A percentile compares a stretch with the other conserved stretches of the same genome.
Conservation (phyloP, 2,888 invertebrate species). For the Acleris cristana region DNA sequence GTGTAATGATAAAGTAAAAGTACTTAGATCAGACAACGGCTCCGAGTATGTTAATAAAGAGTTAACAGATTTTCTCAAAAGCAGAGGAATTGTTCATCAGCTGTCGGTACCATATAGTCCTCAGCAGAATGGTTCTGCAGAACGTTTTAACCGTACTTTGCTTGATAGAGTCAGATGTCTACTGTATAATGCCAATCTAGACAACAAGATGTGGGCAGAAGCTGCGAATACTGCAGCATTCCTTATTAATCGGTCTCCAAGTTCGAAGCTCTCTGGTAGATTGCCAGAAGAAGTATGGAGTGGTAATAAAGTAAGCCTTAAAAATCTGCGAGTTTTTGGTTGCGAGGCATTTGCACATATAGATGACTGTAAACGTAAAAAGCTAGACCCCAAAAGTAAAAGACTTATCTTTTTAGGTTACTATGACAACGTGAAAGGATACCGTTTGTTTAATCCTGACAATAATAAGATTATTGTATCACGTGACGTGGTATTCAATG, state of each 20-base stretch:
- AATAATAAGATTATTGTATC: slow-evolving; percentile 17
- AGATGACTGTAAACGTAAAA: background rate
- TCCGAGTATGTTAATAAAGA: background rate
- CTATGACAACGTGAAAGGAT: background rate
- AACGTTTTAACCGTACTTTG: slow-evolving; percentile 5
- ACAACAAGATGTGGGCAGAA: slow-evolving; percentile 7
- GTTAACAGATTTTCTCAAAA: background rate
- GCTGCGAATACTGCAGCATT: background rate
- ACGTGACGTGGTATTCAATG: slow-evolving; percentile 7
- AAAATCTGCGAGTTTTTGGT: background rate
- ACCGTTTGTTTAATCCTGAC: slow-evolving; percentile 15
- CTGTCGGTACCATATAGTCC: slow-evolving; percentile 6
- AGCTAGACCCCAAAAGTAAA: background rate
- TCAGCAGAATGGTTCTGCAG: slow-evolving; percentile 2
- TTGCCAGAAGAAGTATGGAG: too few species aligned
- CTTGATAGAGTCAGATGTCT: slow-evolving; percentile 5
- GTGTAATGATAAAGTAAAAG: slow-evolving; percentile 4
- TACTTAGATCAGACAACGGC: slow-evolving; percentile 2
- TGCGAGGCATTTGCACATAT: slow-evolving; percentile 10
- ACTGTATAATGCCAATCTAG: slow-evolving; percentile 14
- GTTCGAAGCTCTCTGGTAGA: too few species aligned
- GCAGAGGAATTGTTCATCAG: slow-evolving; percentile 3
- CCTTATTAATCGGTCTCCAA: too few species aligned
- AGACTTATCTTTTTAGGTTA: background rate
- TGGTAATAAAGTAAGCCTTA: slow-evolving; percentile 3